These are phyloP conservation scores for Bhutanitis thaidina DNA, from an alignment of 2,888 invertebrate species.

Conservation along the genomic window DNA sequence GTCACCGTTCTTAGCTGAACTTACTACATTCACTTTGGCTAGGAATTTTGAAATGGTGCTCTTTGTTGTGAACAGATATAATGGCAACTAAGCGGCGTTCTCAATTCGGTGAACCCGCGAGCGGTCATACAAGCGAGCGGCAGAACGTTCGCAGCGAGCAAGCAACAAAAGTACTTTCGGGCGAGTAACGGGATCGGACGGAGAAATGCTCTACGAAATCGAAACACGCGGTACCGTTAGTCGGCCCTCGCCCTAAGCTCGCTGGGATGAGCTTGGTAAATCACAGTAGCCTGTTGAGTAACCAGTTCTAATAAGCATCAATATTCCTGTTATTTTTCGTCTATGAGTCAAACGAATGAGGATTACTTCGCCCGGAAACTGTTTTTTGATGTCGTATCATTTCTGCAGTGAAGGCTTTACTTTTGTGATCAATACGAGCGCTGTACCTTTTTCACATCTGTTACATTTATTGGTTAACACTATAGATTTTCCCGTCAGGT, in stretches of 20 bases:
- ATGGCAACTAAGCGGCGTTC: constrained; percentile 56
- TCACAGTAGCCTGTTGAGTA: constrained; percentile 32
- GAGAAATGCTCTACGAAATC: constrained; percentile 81
- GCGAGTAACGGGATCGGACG: constrained; percentile 72
- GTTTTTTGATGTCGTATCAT: no score
- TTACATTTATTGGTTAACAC: no score
- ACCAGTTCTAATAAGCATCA: constrained; percentile 12
- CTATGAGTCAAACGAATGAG: neutral
- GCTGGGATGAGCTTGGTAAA: constrained; percentile 66
- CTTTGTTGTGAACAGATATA: constrained; percentile 61
- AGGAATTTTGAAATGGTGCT: constrained; percentile 51
- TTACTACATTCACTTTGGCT: constrained; percentile 30
- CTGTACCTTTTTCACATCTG: no score
- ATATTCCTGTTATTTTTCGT: neutral
- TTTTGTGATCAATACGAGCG: no score
- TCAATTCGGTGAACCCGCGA: constrained; percentile 69
- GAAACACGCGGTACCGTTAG: constrained; percentile 78
- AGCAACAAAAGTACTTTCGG: constrained; percentile 76
- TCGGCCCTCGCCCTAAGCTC: constrained; percentile 65
- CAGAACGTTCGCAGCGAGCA: constrained; percentile 40
- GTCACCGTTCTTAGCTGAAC: constrained; percentile 37
- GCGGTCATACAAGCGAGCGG: constrained; percentile 54
- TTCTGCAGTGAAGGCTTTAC: no score
- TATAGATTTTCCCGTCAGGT: no score
- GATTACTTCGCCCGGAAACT: no score